Percentiles rank a stretch among this genome's conserved stretches.
These are phyloP conservation scores for Colletes latitarsis DNA, from an alignment of 1,140 invertebrate genomes.

Conservation along the genomic window DNA sequence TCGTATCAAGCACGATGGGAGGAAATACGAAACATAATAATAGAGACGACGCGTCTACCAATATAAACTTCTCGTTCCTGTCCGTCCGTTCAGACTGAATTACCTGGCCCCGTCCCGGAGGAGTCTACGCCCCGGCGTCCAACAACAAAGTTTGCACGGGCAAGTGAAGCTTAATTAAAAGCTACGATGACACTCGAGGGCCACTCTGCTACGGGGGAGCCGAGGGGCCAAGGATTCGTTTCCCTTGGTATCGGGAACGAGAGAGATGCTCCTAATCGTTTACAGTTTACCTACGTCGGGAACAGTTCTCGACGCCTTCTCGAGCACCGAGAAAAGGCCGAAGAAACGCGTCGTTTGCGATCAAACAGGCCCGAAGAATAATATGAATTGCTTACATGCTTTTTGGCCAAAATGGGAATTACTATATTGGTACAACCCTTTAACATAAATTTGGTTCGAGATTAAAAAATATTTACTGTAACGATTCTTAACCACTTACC, in stretches of 20 bases:
- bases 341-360: too few species aligned
- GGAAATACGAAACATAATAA: slow-evolving; percentile 60
- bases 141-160: slow-evolving; percentile 66
- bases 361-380: too few species aligned
- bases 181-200: slow-evolving; percentile 68
- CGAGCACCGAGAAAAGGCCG: too few species aligned
- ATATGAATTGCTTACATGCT: too few species aligned
- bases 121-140: slow-evolving; percentile 61
- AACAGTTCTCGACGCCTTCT: not conserved
- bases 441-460: too few species aligned
- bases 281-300: slow-evolving; percentile 43
- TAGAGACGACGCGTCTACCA: slow-evolving; percentile 60
- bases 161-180: slow-evolving; percentile 70
- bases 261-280: slow-evolving; percentile 48
- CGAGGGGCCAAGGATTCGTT: slow-evolving; percentile 47
- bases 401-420: too few species aligned
- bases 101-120: slow-evolving; percentile 57
- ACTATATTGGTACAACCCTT: too few species aligned
- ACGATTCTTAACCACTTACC: too few species aligned
- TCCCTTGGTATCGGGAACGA: slow-evolving; percentile 47
- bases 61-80: slow-evolving; percentile 66
- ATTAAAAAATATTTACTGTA: too few species aligned
- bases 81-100: slow-evolving; percentile 65
- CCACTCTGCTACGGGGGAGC: slow-evolving; percentile 16
- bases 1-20: slow-evolving; percentile 23